Evolutionary conservation across 2,113 vertebrate species (phyloP).

Genomic region (Caranx melampygus): DNA sequence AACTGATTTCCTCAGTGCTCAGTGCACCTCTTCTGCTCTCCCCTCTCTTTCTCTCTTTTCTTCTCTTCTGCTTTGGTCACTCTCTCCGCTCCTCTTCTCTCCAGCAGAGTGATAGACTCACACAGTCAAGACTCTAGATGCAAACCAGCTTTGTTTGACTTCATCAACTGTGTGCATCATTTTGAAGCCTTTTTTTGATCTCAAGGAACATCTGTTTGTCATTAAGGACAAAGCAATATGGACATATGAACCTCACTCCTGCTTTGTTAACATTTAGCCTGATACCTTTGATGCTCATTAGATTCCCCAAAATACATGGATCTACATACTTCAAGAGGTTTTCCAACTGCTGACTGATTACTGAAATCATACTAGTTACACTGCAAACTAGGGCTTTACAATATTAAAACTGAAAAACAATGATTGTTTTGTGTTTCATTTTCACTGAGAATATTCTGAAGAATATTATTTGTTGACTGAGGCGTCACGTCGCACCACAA

Average conservation of each 20-base stretch:
- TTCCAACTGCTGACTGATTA: neutral
- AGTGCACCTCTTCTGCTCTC: constrained; percentile 18
- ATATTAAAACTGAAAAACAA: too few relatives aligned
- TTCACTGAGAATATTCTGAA: too few relatives aligned
- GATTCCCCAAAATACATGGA: neutral
- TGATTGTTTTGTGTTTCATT: too few relatives aligned
- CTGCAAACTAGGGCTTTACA: too few relatives aligned
- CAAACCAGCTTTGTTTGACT: constrained; percentile 46
- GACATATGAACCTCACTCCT: neutral
- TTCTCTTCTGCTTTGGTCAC: constrained; percentile 8
- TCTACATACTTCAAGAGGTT: neutral
- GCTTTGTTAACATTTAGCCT: neutral
- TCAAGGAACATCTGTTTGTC: constrained; percentile 2
- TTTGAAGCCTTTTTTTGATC: constrained; percentile 21
- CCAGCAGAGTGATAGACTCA: constrained; percentile 58
- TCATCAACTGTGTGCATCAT: neutral
- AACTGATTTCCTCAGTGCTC: constrained; percentile 28
- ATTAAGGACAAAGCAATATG: neutral
- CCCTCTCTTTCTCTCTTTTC: constrained; percentile 4
- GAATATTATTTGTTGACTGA: too few relatives aligned
- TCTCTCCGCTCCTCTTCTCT: constrained; percentile 10
- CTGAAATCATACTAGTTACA: too few relatives aligned
- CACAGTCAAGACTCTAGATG: constrained; percentile 30
- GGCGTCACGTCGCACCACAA: too few relatives aligned
- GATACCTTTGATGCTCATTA: neutral